Conservation (phyloP, 2,888 invertebrate species). For the Bedellia somnulentella region DNA sequence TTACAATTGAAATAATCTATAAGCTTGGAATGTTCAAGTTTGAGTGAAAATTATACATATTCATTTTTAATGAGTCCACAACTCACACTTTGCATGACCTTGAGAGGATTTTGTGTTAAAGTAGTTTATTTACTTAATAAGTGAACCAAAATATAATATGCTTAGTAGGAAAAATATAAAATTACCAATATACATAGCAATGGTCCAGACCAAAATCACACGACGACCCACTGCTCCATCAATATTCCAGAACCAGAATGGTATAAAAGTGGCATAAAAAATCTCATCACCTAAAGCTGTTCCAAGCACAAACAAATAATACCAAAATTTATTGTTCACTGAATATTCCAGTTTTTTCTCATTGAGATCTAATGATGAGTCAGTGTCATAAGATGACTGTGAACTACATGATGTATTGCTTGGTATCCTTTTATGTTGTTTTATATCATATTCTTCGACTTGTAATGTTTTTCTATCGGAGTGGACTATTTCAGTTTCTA, state of each 20-base stretch:
- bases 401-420: constrained; percentile 42
- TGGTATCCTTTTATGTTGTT: constrained; percentile 34
- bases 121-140: no score
- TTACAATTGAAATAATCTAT: no score
- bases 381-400: constrained; percentile 38
- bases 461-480: constrained; percentile 24
- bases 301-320: constrained; percentile 81
- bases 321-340: constrained; percentile 77
- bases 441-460: constrained; percentile 23
- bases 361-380: constrained; percentile 27
- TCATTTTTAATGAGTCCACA: no score
- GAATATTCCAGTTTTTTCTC: constrained; percentile 44
- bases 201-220: constrained; percentile 80
- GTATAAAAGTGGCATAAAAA: constrained; percentile 89
- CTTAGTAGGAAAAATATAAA: no score
- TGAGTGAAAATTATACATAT: no score
- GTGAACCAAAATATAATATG: no score
- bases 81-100: no score
- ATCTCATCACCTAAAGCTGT: constrained; percentile 88
- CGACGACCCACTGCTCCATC: constrained; percentile 84
- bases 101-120: no score
- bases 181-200: constrained; percentile 82
- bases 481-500: constrained; percentile 23
- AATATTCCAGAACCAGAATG: constrained; percentile 94
- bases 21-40: no score